Base-by-base conservation (phyloP, 2,888 invertebrate genomes). In the Sinelater perroti region DNA sequence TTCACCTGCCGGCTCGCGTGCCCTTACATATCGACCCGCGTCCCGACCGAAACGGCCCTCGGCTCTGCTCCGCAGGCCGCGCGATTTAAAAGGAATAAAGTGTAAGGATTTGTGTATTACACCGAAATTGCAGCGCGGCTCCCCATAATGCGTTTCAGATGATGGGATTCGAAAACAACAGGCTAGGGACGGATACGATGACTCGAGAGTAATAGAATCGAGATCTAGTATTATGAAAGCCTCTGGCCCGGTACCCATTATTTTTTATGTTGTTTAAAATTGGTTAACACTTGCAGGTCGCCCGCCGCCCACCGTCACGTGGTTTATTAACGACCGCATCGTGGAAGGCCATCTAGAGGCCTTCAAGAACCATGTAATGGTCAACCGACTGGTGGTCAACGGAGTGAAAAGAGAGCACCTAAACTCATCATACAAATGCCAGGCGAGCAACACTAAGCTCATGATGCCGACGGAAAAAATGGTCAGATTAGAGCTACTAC, bases 371-470 rank as follows among this genome's bases (percentile, higher is more conserved):
- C 88, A 89, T 73, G 87, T 92, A 49, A 87, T 91, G 33, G 89
- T 91, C 56, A 94, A 91, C 81, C 85, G 87, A 56, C 79, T 94
- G 67, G 89, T 88, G 74, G 85, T 93, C 65, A 84, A 86, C 11
- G 85, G 87, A 64, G 83, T 94, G 51, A 86, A 84, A 65, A 82
- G 93, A 64, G 86, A 85, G 60, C 89, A 93, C 68, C 83, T 93
- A 55, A 93, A 93, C 78, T 90, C 91, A 30, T 91, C 91, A 21
- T 93, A 89, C 81, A 91, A 90, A 76, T 94, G 94, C 75, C 88
- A 91, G 77, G 93, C 93, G 7, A 87, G 89, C 55, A 94, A 94
- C 76, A 93, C 93, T 35, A 90, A 93, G 76, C 85, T 93, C 60
- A 91, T 90, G 75, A 87, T 89, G 73, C 92, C 94, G 1, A 85